A percentile compares a stretch with the other conserved stretches of the same genome.
phyloP scores from a whole-genome alignment of 2,888 invertebrate genomes.

The Philaethria dido region DNA sequence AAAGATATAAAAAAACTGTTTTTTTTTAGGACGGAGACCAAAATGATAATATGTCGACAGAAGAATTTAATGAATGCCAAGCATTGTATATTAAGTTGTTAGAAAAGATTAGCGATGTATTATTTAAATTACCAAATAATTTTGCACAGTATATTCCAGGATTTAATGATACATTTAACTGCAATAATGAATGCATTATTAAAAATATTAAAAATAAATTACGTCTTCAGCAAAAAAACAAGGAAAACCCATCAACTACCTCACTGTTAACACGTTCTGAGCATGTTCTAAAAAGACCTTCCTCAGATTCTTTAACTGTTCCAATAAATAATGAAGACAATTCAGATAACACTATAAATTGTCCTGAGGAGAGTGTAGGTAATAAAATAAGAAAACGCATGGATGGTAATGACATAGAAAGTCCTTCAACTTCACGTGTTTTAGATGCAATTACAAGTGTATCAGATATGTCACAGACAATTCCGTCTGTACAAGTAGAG shows the following conservation, averaged over 20 bases:
- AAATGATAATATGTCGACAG: no score
- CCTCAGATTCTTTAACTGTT: not conserved
- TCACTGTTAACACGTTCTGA: no score
- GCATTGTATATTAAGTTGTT: constrained; percentile 84
- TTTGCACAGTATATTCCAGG: constrained; percentile 77
- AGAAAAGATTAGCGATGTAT: constrained; percentile 85
- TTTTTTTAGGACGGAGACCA: constrained; percentile 1
- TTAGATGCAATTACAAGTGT: constrained; percentile 67
- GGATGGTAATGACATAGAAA: constrained; percentile 52
- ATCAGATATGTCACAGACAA: constrained; percentile 67
- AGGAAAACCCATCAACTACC: no score
- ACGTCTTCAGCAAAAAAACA: not conserved
- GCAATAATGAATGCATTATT: not conserved
- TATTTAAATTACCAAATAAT: constrained; percentile 85
- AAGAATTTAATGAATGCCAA: constrained; percentile 30
- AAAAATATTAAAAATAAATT: constrained; percentile 2
- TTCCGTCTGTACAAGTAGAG: no score
- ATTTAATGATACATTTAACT: constrained; percentile 71
- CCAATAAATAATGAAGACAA: no score
- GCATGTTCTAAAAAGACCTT: not conserved
- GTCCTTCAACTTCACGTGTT: constrained; percentile 56
- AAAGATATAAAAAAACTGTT: not conserved
- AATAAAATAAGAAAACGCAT: constrained; percentile 63
- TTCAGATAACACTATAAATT: constrained; percentile 47
- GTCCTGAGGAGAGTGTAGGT: constrained; percentile 70